Conservation (phyloP, 2,888 invertebrate species). For the Idaea dimidiata region DNA sequence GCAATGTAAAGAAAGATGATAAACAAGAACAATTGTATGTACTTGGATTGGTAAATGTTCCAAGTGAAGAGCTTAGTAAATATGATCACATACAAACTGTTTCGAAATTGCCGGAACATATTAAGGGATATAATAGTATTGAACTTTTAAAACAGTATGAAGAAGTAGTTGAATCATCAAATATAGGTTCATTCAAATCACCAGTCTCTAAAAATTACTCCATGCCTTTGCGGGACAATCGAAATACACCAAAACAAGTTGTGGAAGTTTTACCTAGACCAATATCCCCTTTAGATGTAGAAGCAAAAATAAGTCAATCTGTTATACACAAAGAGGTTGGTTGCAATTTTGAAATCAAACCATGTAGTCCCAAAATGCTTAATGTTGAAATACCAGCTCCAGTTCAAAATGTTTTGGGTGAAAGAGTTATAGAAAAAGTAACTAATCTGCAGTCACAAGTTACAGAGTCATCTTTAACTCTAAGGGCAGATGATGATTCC, state of each 20-base stretch:
- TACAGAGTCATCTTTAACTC: constrained; percentile 45
- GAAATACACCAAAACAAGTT: constrained; percentile 31
- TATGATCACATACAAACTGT: constrained; percentile 78
- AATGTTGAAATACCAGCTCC: constrained; percentile 70
- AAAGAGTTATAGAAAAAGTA: constrained; percentile 70
- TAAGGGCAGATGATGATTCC: constrained; percentile 40
- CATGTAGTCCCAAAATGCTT: constrained; percentile 76
- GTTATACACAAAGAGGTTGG: constrained; percentile 78
- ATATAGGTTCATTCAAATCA: constrained; percentile 44
- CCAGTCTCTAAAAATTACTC: constrained; percentile 41
- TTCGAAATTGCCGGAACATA: constrained; percentile 75
- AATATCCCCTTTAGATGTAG: constrained; percentile 73
- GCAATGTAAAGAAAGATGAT: constrained; percentile 45
- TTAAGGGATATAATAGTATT: constrained; percentile 73
- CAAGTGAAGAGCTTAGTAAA: constrained; percentile 71
- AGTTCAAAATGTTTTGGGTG: constrained; percentile 58
- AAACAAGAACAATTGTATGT: constrained; percentile 73
- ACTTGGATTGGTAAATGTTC: constrained; percentile 70
- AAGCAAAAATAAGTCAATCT: constrained; percentile 78
- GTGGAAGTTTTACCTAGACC: constrained; percentile 50
- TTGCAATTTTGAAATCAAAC: constrained; percentile 78
- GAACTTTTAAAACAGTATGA: constrained; percentile 74
- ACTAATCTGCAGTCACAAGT: constrained; percentile 52
- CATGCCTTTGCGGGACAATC: constrained; percentile 33
- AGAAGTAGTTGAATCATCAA: constrained; percentile 69